These are phyloP conservation scores for Cryptomyrus ogoouensis DNA, from an alignment of 2,113 vertebrate genomes.

Conservation along the genomic window DNA sequence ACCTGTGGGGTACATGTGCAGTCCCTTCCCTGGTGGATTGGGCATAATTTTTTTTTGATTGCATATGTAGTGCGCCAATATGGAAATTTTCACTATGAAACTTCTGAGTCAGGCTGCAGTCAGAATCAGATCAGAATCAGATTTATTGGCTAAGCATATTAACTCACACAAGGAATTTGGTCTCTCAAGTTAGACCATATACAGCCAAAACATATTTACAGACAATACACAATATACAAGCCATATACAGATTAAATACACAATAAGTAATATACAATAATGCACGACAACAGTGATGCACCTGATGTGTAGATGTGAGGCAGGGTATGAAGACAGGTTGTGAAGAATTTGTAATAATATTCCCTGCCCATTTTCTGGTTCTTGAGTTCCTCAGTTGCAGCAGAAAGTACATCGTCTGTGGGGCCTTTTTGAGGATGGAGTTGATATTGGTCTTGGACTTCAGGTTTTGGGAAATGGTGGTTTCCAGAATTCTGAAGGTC, in stretches of 20 bases:
- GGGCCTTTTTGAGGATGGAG: neutral
- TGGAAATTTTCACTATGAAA: neutral
- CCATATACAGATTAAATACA: neutral
- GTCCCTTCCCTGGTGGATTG: neutral
- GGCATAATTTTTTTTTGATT: neutral
- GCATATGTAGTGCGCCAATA: neutral
- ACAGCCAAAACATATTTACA: neutral
- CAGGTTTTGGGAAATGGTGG: neutral
- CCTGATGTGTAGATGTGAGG: neutral
- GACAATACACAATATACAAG: neutral
- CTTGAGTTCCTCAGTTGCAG: neutral
- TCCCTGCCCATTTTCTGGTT: no score
- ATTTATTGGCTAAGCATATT: neutral
- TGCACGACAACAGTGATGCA: neutral
- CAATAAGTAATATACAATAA: neutral
- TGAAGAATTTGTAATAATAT: no score
- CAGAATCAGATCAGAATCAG: no score
- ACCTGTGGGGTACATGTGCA: neutral
- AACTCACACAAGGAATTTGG: neutral
- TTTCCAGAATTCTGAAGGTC: neutral
- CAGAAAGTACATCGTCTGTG: neutral
- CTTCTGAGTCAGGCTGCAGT: no score
- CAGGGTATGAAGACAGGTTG: neutral
- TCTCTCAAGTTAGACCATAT: neutral
- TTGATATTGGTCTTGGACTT: neutral